Evolutionary conservation across 2,888 invertebrate species (phyloP).

Genomic region (Lysandra coridon): DNA sequence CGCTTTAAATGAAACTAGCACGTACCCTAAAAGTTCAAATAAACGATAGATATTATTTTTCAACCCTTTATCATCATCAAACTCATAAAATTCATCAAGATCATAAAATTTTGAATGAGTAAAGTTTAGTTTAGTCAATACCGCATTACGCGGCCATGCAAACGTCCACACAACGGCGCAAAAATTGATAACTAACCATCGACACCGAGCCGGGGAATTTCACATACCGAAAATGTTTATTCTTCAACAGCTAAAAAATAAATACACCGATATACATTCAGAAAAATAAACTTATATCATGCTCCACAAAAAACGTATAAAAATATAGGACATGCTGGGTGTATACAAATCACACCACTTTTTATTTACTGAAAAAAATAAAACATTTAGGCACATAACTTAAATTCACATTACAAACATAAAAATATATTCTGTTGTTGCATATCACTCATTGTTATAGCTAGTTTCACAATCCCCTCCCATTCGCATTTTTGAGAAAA

Average conservation of each 20-base stretch:
- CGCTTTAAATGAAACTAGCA: no score
- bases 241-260: constrained; percentile 80
- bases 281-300: constrained; percentile 44
- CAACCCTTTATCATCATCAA: no score
- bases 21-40: no score
- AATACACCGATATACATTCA: constrained; percentile 79
- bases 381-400: not conserved
- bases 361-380: constrained; percentile 4
- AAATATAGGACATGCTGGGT: constrained; percentile 13
- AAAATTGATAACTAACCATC: constrained; percentile 75
- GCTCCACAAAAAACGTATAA: constrained; percentile 17
- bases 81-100: no score
- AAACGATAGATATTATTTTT: no score
- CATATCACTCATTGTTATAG: not conserved
- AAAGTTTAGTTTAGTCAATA: constrained; percentile 35
- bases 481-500: not conserved
- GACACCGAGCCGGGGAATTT: constrained; percentile 77
- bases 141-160: constrained; percentile 64
- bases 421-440: not conserved
- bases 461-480: not conserved
- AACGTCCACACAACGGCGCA: constrained; percentile 65
- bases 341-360: not conserved
- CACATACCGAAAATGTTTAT: constrained; percentile 81
- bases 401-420: constrained; percentile 7
- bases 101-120: not conserved